Base-by-base conservation (phyloP, 2,797 vertebrate species). In the Centroberyx gerrardi region DNA sequence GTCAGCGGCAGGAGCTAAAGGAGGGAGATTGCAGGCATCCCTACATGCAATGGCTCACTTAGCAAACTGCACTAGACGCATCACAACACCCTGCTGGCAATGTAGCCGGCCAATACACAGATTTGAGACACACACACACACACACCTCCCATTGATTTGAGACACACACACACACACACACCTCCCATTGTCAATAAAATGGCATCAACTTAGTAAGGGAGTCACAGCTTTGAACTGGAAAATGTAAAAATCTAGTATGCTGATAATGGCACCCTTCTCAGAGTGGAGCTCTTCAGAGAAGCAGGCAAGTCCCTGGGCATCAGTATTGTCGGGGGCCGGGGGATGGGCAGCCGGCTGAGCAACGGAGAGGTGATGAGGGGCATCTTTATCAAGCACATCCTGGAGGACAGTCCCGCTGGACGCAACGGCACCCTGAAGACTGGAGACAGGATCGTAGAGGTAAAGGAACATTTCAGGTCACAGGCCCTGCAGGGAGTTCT, bases 281-380 rank as follows among this genome's bases (percentile, higher is more conserved):
- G 98, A 72, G 96, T 99, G 83, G 97, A 99, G 92, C 96, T 99
- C 59, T 97, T 96, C 94, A 94, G 97, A 85, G 96, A 97, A 82
- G 91, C 96, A 2, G 96, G 96, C 80, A 99, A 97, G 88, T 99
- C 98, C 5, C 82, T 99, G 88, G 98, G 98, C 48, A 99, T 99
- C 93, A 99, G 98, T 78, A 99, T 99, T 65, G 97, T 99, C 53
- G 98, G 98, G 62, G 98, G 98, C 63, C 94, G 98, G 80, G 98
- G 98, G 46, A 99, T 99, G 98, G 98, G 98, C 74, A 99, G 98
- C 87, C 97, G 98, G 1, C 93, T 99, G 58, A 98, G 95, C 93
- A 99, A 96, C 0, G 98, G 98, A 13, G 98, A 99, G 92, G 96
- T 99, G 84, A 99, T 99, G 98, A 96, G 98, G 83, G 98, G 98